Conservation (phyloP, 1,140 invertebrate genomes). For the Hormaphis cornu region DNA sequence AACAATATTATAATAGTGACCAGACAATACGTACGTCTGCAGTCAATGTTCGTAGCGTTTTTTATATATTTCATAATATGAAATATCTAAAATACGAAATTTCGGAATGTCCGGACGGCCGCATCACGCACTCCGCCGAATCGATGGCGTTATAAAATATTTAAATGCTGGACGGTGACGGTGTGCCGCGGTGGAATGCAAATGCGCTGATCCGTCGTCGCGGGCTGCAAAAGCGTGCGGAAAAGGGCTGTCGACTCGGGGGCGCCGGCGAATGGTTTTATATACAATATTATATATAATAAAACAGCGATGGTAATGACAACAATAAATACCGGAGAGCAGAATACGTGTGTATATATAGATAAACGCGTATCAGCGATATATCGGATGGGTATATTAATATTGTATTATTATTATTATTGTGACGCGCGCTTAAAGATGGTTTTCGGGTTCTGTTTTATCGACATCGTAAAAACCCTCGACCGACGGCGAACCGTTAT, state of each 20-base stretch:
- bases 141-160: too few species aligned
- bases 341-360: neutral
- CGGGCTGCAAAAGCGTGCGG: neutral
- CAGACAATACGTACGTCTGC: too few species aligned
- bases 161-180: too few species aligned
- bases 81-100: too few species aligned
- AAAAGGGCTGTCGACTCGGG: neutral
- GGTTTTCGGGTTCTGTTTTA: constrained; percentile 30
- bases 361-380: neutral
- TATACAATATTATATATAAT: constrained; percentile 7
- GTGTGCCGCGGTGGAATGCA: too few species aligned
- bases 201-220: neutral
- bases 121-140: too few species aligned
- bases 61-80: too few species aligned
- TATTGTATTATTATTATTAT: neutral
- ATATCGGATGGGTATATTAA: neutral
- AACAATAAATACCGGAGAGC: constrained; percentile 25
- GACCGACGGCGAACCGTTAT: neutral
- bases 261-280: constrained; percentile 10
- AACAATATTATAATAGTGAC: too few species aligned
- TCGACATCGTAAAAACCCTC: constrained; percentile 29
- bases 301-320: constrained; percentile 25
- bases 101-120: too few species aligned
- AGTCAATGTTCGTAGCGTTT: too few species aligned
- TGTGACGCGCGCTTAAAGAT: neutral